phyloP scores from a whole-genome alignment of 1,140 invertebrate species.

The Zaprionus camerounensis region DNA sequence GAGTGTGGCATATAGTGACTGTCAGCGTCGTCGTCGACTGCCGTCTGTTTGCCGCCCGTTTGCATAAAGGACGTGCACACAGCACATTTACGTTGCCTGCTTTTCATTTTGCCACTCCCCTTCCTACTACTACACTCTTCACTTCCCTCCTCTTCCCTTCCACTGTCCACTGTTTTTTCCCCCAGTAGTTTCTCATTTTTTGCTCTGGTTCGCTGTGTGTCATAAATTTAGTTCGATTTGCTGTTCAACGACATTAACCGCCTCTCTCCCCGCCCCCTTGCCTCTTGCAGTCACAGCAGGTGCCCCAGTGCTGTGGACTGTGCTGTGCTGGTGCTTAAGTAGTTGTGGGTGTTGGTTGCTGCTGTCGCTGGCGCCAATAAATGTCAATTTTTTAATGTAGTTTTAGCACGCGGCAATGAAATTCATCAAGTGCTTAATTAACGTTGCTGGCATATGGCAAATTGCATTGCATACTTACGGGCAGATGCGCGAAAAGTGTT shows the following conservation, averaged over 20 bases:
- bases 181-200: constrained; percentile 35
- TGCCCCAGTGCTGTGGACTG: constrained; percentile 11
- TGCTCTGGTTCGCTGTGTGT: constrained; percentile 53
- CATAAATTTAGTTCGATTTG: constrained; percentile 84
- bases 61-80: constrained; percentile 72
- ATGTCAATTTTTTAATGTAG: constrained; percentile 77
- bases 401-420: constrained; percentile 69
- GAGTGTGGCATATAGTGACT: constrained; percentile 55
- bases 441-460: constrained; percentile 31
- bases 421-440: constrained; percentile 76
- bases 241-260: constrained; percentile 74
- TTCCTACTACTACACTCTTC: neutral
- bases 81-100: constrained; percentile 70
- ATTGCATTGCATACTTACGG: constrained; percentile 27
- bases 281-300: constrained; percentile 23
- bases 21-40: constrained; percentile 59
- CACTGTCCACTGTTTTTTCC: neutral
- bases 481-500: neutral
- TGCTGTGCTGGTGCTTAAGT: constrained; percentile 52
- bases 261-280: neutral
- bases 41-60: constrained; percentile 75
- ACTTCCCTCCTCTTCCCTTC: neutral
- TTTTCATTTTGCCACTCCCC: constrained; percentile 36
- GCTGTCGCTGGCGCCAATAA: constrained; percentile 56
- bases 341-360: constrained; percentile 40